phyloP scores from a whole-genome alignment of 2,113 vertebrate genomes.

The Hippocampus barbouri region DNA sequence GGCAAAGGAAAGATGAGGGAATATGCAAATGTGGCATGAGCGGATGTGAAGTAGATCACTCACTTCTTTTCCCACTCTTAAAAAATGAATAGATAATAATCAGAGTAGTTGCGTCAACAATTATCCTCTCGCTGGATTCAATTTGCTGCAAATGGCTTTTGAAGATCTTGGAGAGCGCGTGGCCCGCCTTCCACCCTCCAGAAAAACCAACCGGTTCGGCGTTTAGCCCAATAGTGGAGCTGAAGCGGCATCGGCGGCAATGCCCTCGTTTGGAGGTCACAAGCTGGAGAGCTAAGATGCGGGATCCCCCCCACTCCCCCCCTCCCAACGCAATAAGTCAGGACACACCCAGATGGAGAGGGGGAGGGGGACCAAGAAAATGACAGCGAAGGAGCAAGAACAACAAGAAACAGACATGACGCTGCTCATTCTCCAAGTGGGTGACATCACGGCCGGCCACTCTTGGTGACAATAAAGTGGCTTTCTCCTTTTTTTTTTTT shows the following conservation, averaged over 20 bases:
- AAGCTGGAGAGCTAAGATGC: conserved; percentile 39
- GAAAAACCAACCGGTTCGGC: background rate
- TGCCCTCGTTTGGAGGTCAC: conserved; percentile 66
- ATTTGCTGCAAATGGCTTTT: conserved; percentile 3
- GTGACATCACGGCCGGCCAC: conserved; percentile 56
- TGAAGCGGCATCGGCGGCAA: conserved; percentile 25
- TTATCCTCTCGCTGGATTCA: conserved; percentile 1
- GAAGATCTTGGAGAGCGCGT: background rate
- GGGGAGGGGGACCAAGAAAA: conserved; percentile 27
- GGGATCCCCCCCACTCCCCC: conserved; percentile 55
- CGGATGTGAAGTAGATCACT: background rate
- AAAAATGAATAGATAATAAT: background rate
- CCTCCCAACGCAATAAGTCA: conserved; percentile 59
- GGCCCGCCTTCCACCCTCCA: background rate
- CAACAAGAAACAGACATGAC: conserved; percentile 41
- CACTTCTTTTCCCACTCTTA: background rate
- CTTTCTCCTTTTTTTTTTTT: background rate
- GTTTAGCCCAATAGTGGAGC: background rate
- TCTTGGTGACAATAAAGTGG: background rate
- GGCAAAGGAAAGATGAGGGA: background rate
- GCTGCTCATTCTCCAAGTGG: conserved; percentile 48
- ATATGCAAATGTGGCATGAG: conserved; percentile 1
- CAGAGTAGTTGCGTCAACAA: background rate
- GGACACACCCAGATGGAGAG: conserved; percentile 68
- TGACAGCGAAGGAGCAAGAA: conserved; percentile 33